A percentile compares a stretch with the other conserved stretches of the same genome.
phyloP scores from a whole-genome alignment of 2,113 vertebrate genomes.

The Sminthopsis crassicaudata region DNA sequence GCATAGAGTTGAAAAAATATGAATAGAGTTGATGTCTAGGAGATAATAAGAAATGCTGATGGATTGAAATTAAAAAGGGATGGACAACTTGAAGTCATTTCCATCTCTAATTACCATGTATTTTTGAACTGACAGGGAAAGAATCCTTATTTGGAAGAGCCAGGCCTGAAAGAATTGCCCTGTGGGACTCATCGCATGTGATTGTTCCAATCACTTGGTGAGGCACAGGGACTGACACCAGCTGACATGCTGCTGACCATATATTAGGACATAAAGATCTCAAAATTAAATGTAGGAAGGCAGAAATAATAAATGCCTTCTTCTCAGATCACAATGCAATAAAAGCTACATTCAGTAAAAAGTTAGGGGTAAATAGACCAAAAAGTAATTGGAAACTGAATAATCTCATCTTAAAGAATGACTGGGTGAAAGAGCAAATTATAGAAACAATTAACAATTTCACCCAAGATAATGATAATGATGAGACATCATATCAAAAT shows the following conservation, averaged over 20 bases:
- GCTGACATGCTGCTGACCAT: slow-evolving; percentile 51
- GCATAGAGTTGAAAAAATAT: not conserved
- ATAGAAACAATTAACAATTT: no score
- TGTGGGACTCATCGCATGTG: not conserved
- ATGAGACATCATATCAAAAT: no score
- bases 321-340: no score
- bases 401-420: no score
- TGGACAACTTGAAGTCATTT: not conserved
- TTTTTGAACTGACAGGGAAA: slow-evolving; percentile 30
- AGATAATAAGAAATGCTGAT: not conserved
- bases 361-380: no score
- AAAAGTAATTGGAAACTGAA: no score
- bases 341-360: no score
- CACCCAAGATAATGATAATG: no score
- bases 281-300: no score
- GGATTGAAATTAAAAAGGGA: not conserved
- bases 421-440: no score
- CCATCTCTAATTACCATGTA: slow-evolving; percentile 14
- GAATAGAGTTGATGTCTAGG: not conserved
- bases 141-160: slow-evolving; percentile 37
- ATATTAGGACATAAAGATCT: no score
- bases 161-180: slow-evolving; percentile 52
- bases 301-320: no score
- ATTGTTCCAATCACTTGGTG: slow-evolving; percentile 28
- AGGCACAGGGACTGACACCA: slow-evolving; percentile 38